Percentiles rank a stretch among this genome's conserved stretches.
Evolutionary conservation across 1,140 invertebrate genomes (phyloP).

Genomic region (Helicoverpa zea): DNA sequence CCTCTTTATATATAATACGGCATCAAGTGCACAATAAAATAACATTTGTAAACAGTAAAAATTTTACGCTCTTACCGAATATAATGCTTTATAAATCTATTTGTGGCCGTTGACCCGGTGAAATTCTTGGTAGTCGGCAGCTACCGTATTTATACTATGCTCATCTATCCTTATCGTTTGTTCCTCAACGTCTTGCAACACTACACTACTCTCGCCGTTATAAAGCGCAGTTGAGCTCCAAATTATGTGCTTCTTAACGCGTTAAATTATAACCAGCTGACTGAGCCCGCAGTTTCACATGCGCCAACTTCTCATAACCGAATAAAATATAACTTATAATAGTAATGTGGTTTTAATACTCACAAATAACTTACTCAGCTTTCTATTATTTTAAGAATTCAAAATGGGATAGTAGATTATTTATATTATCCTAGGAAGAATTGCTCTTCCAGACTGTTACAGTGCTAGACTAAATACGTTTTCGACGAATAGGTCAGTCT

Average conservation of each 20-base stretch:
- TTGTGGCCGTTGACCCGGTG: constrained; percentile 62
- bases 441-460: background rate
- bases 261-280: too few relatives aligned
- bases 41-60: constrained; percentile 18
- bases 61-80: constrained; percentile 32
- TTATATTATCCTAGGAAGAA: too few relatives aligned
- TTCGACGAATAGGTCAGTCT: too few relatives aligned
- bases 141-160: constrained; percentile 59
- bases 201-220: constrained; percentile 17
- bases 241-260: background rate
- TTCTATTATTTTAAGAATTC: too few relatives aligned
- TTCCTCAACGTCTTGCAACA: constrained; percentile 55
- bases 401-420: too few relatives aligned
- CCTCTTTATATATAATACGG: background rate
- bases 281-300: too few relatives aligned
- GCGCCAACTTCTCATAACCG: too few relatives aligned
- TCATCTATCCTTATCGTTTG: constrained; percentile 61
- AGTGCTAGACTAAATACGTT: background rate
- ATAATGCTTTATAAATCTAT: constrained; percentile 49
- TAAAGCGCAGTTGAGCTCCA: constrained; percentile 12
- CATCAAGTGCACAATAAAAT: background rate
- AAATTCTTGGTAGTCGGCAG: constrained; percentile 55
- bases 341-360: too few relatives aligned
- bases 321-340: too few relatives aligned
- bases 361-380: too few relatives aligned